Evolutionary conservation across 2,113 vertebrate species (phyloP), one percentile per base, ranked within the genome.

Genomic region (Pelecanus crispus): DNA sequence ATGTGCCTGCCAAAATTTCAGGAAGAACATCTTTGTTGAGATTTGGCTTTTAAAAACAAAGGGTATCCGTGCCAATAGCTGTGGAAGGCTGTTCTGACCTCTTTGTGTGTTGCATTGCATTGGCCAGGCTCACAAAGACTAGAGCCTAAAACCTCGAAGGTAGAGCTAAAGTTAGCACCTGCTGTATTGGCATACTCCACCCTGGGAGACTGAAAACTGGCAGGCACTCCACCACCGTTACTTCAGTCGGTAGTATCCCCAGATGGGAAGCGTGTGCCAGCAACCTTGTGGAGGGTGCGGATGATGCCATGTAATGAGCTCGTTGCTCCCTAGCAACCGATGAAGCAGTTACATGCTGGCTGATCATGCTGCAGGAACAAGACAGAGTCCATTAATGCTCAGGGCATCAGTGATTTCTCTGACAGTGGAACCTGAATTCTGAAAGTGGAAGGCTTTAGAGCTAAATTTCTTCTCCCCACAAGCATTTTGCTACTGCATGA

Each of bases 241-340:
- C 85, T 97, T 95, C 91, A 83, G 4, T 86, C 77, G 21, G 42
- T 10, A 26, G 65, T 67, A 68, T 94, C 93, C 95, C 96, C 97
- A 96, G 95, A 75, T 97, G 98, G 94, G 96, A 81, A 94, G 85
- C 49, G 65, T 92, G 96, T 98, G 97, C 97, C 97, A 97, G 89
- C 59, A 90, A 44, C 90, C 91, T 90, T 90, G 92, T 80, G 68
- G 59, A 96, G 91, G 90, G 75, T 92, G 84, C 3, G 42, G 90
- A 82, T 94, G 95, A 93, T 97, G 97, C 94, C 24, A 7, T 94
- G 75, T 91, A 95, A 95, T 94, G 97, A 97, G 97, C 97, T 93
- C 19, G 12, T 85, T 90, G 97, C 97, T 97, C 97, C 98, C 94
- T 98, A 97, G 98, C 98, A 98, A 98, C 97, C 44, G 10, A 79